A percentile compares a stretch with the other conserved stretches of the same genome.
phyloP scores from a whole-genome alignment of 2,113 vertebrate species.

The Myrmecobius fasciatus region DNA sequence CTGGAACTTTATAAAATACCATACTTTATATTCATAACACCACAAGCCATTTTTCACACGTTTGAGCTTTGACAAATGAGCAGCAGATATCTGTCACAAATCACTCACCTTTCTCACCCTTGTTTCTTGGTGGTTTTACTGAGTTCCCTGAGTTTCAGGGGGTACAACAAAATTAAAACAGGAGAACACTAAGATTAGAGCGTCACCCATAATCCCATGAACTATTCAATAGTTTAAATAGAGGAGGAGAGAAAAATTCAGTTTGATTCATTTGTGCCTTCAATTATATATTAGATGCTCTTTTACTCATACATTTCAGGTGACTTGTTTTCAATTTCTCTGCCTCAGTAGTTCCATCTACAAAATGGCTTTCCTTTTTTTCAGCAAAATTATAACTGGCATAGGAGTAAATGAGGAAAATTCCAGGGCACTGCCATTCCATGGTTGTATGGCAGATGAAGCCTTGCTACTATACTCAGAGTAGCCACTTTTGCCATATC shows the following conservation, averaged over 20 bases:
- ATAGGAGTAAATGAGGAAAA: background rate
- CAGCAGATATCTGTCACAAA: conserved; percentile 54
- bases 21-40: conserved; percentile 63
- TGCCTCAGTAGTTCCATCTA: background rate
- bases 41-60: conserved; percentile 8
- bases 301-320: background rate
- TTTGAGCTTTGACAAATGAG: conserved; percentile 59
- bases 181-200: conserved; percentile 2
- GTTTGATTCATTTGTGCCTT: background rate
- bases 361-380: background rate
- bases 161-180: conserved; percentile 49
- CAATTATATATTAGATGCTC: background rate
- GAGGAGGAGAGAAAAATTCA: conserved; percentile 33
- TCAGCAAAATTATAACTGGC: background rate
- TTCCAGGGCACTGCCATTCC: background rate
- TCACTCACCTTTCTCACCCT: conserved; percentile 56
- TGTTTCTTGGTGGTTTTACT: conserved; percentile 69
- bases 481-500: background rate
- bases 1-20: conserved; percentile 52
- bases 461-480: background rate
- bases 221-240: background rate
- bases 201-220: background rate
- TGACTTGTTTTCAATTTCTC: background rate
- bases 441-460: background rate
- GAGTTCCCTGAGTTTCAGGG: conserved; percentile 36